A percentile compares a stretch with the other conserved stretches of the same genome.
phyloP scores from a whole-genome alignment of 2,797 vertebrate species.

The Myotis daubentonii region DNA sequence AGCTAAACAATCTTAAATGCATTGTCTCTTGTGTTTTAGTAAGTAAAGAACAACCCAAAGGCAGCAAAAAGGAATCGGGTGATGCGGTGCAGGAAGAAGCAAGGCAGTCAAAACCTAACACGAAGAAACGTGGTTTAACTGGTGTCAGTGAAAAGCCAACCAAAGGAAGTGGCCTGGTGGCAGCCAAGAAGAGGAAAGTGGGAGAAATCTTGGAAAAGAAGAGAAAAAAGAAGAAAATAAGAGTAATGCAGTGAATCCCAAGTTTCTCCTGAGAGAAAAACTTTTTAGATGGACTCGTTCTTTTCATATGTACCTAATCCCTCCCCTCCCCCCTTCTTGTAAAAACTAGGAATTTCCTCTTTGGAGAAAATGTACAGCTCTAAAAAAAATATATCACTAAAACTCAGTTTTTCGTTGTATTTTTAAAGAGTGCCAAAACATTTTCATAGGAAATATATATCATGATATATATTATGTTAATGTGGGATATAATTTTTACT shows the following conservation, averaged over 20 bases:
- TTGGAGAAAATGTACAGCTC: slow-evolving; percentile 32
- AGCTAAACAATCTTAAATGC: background rate
- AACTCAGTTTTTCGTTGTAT: background rate
- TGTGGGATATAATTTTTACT: slow-evolving; percentile 39
- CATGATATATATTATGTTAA: background rate
- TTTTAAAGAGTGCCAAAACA: background rate
- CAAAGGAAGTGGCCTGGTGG: slow-evolving; percentile 55
- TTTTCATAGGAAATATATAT: slow-evolving; percentile 20
- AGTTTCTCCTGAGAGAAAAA: background rate
- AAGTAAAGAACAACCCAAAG: slow-evolving; percentile 69
- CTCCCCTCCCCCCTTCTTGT: background rate
- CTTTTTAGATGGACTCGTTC: background rate
- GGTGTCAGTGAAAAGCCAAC: slow-evolving; percentile 7
- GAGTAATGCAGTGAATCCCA: slow-evolving; percentile 58
- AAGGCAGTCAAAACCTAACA: background rate
- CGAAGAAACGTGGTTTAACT: background rate
- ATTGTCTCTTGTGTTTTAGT: slow-evolving; percentile 77
- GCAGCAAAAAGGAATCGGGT: background rate
- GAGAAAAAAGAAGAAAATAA: slow-evolving; percentile 79
- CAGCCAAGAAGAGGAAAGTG: slow-evolving; percentile 74
- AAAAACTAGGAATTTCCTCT: slow-evolving; percentile 39
- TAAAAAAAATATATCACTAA: background rate
- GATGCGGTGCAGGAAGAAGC: background rate
- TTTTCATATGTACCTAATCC: background rate
- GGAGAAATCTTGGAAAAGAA: slow-evolving; percentile 67